Evolutionary conservation across 2,888 invertebrate species (phyloP).

Genomic region (Nymphalis polychloros): DNA sequence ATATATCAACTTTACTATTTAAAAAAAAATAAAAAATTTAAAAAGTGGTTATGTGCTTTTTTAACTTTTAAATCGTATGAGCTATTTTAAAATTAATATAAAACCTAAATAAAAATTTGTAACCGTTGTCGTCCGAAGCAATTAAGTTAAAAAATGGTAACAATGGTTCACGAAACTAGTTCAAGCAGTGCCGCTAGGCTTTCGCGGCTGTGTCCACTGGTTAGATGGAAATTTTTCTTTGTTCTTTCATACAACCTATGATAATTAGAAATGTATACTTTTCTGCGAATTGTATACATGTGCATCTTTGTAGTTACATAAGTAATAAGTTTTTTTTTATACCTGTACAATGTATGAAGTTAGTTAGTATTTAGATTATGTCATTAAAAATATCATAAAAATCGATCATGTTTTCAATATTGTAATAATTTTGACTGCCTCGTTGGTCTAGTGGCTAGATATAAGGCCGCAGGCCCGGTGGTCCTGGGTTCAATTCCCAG

Average conservation of each 20-base stretch:
- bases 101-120: conserved; percentile 8
- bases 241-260: conserved; percentile 9
- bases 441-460: too few species aligned
- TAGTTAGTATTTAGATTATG: not conserved
- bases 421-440: too few species aligned
- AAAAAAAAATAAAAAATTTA: too few species aligned
- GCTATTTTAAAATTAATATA: not conserved
- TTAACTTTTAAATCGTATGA: too few species aligned
- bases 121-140: conserved; percentile 29
- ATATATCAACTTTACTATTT: too few species aligned
- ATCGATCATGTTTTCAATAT: not conserved
- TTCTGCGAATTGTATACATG: too few species aligned
- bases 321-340: too few species aligned
- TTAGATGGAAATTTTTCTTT: conserved; percentile 10
- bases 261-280: conserved; percentile 10
- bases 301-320: too few species aligned
- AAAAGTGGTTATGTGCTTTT: too few species aligned
- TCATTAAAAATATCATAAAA: not conserved
- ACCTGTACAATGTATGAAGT: too few species aligned
- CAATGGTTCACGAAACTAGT: conserved; percentile 32
- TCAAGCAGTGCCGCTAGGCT: conserved; percentile 33
- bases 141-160: conserved; percentile 29
- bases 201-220: conserved; percentile 21
- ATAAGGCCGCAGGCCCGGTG: too few species aligned
- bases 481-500: too few species aligned